Evolutionary conservation across 2,888 invertebrate genomes (phyloP).

Genomic region (Pogonocherus hispidulus): DNA sequence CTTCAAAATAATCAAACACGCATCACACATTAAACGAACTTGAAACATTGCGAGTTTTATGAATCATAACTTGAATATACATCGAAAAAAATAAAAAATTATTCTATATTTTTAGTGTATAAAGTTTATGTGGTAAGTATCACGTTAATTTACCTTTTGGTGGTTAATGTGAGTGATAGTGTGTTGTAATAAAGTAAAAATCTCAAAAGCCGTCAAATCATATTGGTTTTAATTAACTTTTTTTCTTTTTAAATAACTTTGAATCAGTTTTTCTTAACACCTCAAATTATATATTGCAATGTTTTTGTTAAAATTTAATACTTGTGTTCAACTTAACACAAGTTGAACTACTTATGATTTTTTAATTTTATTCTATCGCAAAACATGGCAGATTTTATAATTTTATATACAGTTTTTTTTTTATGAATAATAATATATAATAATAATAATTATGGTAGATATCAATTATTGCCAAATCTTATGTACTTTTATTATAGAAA

Average conservation of each 20-base stretch:
- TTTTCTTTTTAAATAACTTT: background rate
- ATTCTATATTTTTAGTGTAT: background rate
- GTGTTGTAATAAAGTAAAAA: background rate
- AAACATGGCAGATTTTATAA: too few relatives aligned
- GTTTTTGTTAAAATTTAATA: too few relatives aligned
- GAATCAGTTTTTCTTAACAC: too few relatives aligned
- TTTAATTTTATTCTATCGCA: too few relatives aligned
- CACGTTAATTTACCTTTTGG: conserved; percentile 24
- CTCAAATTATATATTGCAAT: too few relatives aligned
- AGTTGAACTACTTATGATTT: too few relatives aligned
- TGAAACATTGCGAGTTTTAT: background rate
- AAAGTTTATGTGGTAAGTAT: conserved; percentile 19
- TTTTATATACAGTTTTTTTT: too few relatives aligned
- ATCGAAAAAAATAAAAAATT: background rate
- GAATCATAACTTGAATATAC: background rate
- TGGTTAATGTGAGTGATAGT: conserved; percentile 1
- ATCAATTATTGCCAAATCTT: too few relatives aligned
- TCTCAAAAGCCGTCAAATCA: background rate
- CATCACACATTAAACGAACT: background rate
- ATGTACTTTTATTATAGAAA: background rate
- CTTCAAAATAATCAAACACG: background rate
- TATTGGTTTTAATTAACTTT: background rate
- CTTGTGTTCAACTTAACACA: too few relatives aligned
- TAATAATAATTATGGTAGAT: too few relatives aligned
- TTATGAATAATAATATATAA: too few relatives aligned